Percentiles rank a stretch among this genome's conserved stretches.
Conservation (phyloP, 2,113 vertebrate species). For the Tiliqua scincoides region DNA sequence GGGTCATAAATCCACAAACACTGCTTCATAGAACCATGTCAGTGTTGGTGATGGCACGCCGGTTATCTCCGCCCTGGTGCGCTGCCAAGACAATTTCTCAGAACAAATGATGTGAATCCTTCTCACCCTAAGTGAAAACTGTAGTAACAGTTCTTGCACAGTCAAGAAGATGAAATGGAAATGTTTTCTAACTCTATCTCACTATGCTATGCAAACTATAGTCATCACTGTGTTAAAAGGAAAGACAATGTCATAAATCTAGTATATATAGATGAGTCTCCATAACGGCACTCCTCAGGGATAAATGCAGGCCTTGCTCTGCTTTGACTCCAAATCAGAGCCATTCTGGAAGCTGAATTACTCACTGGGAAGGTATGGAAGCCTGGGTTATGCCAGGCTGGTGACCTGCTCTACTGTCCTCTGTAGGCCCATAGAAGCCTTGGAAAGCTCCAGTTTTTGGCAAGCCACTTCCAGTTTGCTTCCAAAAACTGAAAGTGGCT, state of each 20-base stretch:
- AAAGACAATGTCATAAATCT: neutral
- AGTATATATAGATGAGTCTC: neutral
- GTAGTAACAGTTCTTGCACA: neutral
- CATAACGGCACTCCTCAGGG: too few relatives aligned
- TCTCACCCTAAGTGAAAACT: neutral
- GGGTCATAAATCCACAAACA: neutral
- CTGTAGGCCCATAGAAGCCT: too few relatives aligned
- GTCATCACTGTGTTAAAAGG: neutral
- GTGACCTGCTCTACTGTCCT: too few relatives aligned
- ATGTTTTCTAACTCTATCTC: neutral
- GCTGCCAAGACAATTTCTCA: slow-evolving; percentile 24
- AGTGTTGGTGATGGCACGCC: neutral
- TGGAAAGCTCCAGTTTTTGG: too few relatives aligned
- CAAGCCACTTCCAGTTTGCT: too few relatives aligned
- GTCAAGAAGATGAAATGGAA: neutral
- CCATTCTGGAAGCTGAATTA: too few relatives aligned
- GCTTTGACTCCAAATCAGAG: too few relatives aligned
- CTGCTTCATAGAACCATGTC: neutral
- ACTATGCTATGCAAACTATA: neutral
- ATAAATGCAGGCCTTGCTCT: neutral
- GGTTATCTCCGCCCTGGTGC: neutral
- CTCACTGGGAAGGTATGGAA: too few relatives aligned
- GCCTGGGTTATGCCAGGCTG: too few relatives aligned
- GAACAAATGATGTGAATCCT: neutral
- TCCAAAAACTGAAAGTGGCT: too few relatives aligned